Percentiles rank a stretch among this genome's conserved stretches.
Evolutionary conservation across 2,113 vertebrate genomes (phyloP).

Genomic region (Nansenia antarctica): DNA sequence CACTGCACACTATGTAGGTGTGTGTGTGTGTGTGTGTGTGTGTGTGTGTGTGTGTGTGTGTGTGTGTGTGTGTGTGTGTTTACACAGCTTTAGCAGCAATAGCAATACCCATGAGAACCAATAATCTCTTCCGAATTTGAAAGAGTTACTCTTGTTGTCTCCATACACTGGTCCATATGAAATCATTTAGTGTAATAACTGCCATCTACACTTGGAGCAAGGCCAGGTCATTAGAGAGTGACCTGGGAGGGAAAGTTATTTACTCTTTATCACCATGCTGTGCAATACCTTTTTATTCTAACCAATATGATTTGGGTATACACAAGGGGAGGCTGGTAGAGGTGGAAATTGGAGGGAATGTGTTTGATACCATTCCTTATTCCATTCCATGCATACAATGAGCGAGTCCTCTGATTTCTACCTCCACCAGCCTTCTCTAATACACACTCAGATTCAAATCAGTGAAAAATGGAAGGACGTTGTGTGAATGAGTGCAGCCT

Average conservation of each 20-base stretch:
- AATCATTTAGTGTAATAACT: conserved; percentile 28
- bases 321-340: no score
- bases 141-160: conserved; percentile 19
- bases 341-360: no score
- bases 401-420: no score
- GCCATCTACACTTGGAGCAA: conserved; percentile 21
- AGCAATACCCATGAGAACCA: conserved; percentile 46
- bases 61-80: conserved; percentile 43
- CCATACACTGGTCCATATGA: conserved; percentile 30
- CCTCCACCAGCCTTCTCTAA: no score
- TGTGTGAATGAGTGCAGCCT: no score
- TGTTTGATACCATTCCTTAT: no score
- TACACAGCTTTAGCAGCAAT: conserved; percentile 54
- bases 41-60: conserved; percentile 11
- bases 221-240: conserved; percentile 38
- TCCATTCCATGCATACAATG: no score
- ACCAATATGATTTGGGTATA: background rate
- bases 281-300: background rate
- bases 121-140: conserved; percentile 39
- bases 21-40: background rate
- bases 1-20: background rate
- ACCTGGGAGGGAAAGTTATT: conserved; percentile 21
- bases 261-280: conserved; percentile 18
- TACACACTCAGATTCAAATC: no score
- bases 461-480: no score